Conservation (phyloP, 2,888 invertebrate species). For the Drosophila pullipes region DNA sequence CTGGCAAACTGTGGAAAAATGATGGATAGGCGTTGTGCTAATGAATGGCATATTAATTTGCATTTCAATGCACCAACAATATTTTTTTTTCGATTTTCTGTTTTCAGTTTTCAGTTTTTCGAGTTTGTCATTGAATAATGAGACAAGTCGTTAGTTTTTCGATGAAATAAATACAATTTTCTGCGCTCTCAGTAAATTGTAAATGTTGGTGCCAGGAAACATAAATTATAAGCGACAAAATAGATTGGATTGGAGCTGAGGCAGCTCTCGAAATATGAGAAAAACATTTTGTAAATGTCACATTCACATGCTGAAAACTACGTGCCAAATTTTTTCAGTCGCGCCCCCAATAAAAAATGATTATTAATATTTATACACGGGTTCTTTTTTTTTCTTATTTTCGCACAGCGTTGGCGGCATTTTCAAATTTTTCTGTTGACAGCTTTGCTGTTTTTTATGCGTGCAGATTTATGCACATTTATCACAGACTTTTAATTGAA, state of each 20-base stretch:
- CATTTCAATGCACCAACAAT: conserved; percentile 73
- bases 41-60: conserved; percentile 83
- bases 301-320: conserved; percentile 73
- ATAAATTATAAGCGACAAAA: conserved; percentile 73
- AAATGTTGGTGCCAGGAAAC: conserved; percentile 67
- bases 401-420: conserved; percentile 48
- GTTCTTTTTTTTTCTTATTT: neutral
- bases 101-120: conserved; percentile 17
- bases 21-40: conserved; percentile 72
- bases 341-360: conserved; percentile 56
- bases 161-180: conserved; percentile 36
- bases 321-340: conserved; percentile 65
- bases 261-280: conserved; percentile 48
- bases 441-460: conserved; percentile 44
- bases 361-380: conserved; percentile 42
- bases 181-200: conserved; percentile 19
- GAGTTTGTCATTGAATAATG: conserved; percentile 78
- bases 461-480: conserved; percentile 65
- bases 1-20: conserved; percentile 67
- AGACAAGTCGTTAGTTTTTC: conserved; percentile 55
- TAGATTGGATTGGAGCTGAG: conserved; percentile 49
- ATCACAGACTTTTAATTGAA: conserved; percentile 35
- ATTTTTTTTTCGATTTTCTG: conserved; percentile 38
- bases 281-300: conserved; percentile 78
- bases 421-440: conserved; percentile 45